Percentiles rank a stretch among this genome's conserved stretches.
phyloP scores from a whole-genome alignment of 2,113 vertebrate genomes.

The Microtus pennsylvanicus region DNA sequence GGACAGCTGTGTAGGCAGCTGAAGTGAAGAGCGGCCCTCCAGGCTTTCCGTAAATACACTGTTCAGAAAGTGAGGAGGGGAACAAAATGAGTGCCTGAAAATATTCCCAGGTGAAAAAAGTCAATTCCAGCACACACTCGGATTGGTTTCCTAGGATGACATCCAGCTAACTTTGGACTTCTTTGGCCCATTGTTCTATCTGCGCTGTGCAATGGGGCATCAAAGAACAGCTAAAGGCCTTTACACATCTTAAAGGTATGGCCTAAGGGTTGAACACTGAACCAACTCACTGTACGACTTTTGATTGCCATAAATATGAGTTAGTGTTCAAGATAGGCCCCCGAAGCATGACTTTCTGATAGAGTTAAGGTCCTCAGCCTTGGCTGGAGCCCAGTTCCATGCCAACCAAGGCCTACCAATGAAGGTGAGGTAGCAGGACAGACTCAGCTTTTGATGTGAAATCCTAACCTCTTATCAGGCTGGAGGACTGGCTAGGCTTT shows the following conservation, averaged over 20 bases:
- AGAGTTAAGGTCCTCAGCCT: not conserved
- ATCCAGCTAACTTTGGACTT: not conserved
- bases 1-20: constrained; percentile 92
- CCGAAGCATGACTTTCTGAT: not conserved
- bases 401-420: not conserved
- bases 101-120: not conserved
- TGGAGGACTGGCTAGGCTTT: not conserved
- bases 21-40: constrained; percentile 94
- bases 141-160: not conserved
- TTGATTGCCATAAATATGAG: not conserved
- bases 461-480: not conserved
- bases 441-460: not conserved
- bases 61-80: constrained; percentile 65
- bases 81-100: constrained; percentile 38
- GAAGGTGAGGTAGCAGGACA: not conserved
- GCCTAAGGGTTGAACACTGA: no score
- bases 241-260: no score
- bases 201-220: no score
- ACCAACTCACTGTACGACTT: not conserved
- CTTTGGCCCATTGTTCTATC: not conserved
- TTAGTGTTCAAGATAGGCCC: not conserved
- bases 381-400: not conserved
- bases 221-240: no score
- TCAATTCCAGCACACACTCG: not conserved
- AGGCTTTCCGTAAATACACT: constrained; percentile 98